Evolutionary conservation across 2,888 invertebrate genomes (phyloP), one percentile per base, ranked within the genome.

Genomic region (Caenorhabditis angaria): DNA sequence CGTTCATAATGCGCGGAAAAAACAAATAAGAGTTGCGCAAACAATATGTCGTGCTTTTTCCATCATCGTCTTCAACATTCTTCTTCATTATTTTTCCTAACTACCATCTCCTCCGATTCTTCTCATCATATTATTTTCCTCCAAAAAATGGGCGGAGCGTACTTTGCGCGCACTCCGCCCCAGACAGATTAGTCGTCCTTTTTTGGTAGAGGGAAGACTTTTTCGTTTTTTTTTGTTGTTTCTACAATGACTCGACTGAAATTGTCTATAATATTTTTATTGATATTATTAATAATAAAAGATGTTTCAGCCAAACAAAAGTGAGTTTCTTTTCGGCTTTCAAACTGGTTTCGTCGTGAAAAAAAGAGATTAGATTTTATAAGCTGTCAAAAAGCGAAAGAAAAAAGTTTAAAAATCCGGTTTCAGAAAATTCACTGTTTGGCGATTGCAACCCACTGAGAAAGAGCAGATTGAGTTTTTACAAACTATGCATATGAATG

Each of bases 361-460:
- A 18, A 18, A 41, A 18, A 41, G 18, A 41, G 41, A 41, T 41
- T 41, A 41, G 41, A 41, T 41, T 41, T 41, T 12, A 41, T 41
- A 41, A 41, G 41, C 41, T 41, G 41, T 41, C 14, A 41, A 41
- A 41, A 41, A 41, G 3, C 18, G 32, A 32, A 32, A 32, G 6
- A 32, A 32, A 54, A 53, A 35, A 12, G 32, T 54, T 54, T 54
- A 29, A 28, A 22, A 50, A 50, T 50, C 50, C 50, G 50, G 50
- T 50, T 50, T 50, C 55, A 81, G 81, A 64, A 71, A 70, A 32
- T 81, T 76, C 69, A 71, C 78, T 12, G 78, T 81, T 48, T 72
- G 68, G 63, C 65, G 77, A 54, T 53, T 81, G 27, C 71, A 65
- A 25, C 81, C 81, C 6, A 51, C 73, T 12, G 61, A 65, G 0